Evolutionary conservation across 2,113 vertebrate genomes (phyloP).

Genomic region (Saguinus imperator): DNA sequence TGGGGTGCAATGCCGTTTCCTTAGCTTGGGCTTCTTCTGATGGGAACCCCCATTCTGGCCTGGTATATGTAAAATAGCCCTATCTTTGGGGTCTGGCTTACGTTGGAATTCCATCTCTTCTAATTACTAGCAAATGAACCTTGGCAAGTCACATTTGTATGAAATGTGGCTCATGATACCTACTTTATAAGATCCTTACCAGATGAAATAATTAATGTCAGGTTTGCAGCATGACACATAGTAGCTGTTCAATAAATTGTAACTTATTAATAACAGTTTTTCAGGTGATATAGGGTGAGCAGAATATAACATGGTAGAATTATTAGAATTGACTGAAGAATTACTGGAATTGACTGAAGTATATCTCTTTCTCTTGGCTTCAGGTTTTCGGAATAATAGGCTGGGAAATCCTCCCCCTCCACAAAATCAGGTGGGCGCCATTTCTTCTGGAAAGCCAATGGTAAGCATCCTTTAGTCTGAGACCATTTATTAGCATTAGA

Average conservation of each 20-base stretch:
- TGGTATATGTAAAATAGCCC: neutral
- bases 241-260: constrained; percentile 28
- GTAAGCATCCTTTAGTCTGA: constrained; percentile 78
- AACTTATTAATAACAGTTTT: constrained; percentile 43
- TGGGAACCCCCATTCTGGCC: neutral
- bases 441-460: constrained; percentile 90
- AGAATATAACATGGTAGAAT: constrained; percentile 25
- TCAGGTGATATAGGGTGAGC: neutral
- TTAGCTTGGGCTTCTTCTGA: constrained; percentile 40
- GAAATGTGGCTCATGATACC: constrained; percentile 4
- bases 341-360: constrained; percentile 17
- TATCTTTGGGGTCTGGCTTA: neutral
- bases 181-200: neutral
- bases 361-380: constrained; percentile 77
- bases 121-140: constrained; percentile 14
- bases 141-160: constrained; percentile 30
- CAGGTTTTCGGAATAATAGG: constrained; percentile 89
- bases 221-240: neutral
- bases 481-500: constrained; percentile 30
- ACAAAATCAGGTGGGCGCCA: constrained; percentile 85
- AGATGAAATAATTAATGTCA: constrained; percentile 34
- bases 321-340: constrained; percentile 27
- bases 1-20: neutral
- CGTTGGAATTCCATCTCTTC: constrained; percentile 49
- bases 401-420: constrained; percentile 89